Base-by-base conservation (phyloP, 2,113 vertebrate species). In the Pholis gunnellus region DNA sequence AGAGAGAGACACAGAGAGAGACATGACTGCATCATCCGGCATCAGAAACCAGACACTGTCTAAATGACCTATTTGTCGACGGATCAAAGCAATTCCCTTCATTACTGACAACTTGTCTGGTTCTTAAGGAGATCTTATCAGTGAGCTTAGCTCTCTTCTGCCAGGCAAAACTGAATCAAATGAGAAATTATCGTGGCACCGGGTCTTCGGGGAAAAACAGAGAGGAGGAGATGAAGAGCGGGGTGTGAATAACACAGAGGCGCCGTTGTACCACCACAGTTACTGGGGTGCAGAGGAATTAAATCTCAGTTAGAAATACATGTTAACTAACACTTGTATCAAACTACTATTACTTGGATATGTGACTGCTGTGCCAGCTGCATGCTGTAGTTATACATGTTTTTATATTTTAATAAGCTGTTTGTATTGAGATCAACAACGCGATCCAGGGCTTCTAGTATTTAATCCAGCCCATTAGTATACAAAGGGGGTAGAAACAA, bases 11-110 rank as follows among this genome's bases (percentile, higher is more conserved):
- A 69, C 56, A 70, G 69, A 67, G 81, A 78, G 75, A 81, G 75
- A 14, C 83, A 85, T 50, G 85, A 88, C 79, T 87, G 87, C 81
- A 87, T 89, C 88, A 89, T 87, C 79, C 72, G 34, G 84, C 88
- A 87, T 92, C 91, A 90, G 88, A 83, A 89, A 92, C 79, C 87
- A 92, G 93, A 91, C 90, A 90, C 90, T 81, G 87, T 85, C 81
- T 94, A 94, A 95, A 94, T 93, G 93, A 94, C 94, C 93, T 93
- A 95, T 95, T 95, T 95, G 93, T 95, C 87, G 90, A 90, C 44
- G 82, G 93, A 94, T 95, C 94, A 95, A 94, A 95, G 94, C 88
- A 85, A 91, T 93, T 95, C 88, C 90, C 94, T 92, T 95, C 93
- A 93, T 95, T 95, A 95, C 92, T 93, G 94, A 94, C 93, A 92